A percentile compares a stretch with the other conserved stretches of the same genome.
These are phyloP conservation scores for Lasioglossum zephyrum DNA, from an alignment of 2,888 invertebrate species.

Conservation along the genomic window DNA sequence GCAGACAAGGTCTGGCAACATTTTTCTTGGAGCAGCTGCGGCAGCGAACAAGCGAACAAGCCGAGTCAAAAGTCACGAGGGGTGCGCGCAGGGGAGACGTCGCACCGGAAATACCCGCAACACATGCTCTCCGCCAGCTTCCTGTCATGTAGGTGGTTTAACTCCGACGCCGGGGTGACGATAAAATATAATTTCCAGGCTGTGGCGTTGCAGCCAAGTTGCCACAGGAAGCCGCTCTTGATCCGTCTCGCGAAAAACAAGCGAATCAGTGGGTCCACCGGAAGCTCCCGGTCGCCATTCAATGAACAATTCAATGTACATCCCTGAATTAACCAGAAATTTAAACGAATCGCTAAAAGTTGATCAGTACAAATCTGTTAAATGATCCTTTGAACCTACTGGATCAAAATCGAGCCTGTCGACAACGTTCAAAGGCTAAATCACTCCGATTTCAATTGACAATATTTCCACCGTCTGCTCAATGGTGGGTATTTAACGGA, in stretches of 20 bases:
- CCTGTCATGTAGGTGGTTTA: slow-evolving; percentile 67
- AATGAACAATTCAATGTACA: too few relatives aligned
- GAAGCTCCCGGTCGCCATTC: neutral
- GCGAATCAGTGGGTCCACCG: neutral
- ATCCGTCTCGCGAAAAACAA: slow-evolving; percentile 24
- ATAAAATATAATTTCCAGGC: slow-evolving; percentile 66
- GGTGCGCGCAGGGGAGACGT: slow-evolving; percentile 59
- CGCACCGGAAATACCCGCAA: slow-evolving; percentile 71
- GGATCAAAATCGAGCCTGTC: neutral
- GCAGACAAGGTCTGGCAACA: slow-evolving; percentile 14
- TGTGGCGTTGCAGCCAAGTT: slow-evolving; percentile 31
- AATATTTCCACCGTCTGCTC: neutral
- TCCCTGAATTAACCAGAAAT: neutral
- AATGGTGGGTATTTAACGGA: neutral
- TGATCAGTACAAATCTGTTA: neutral
- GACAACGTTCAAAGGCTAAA: neutral
- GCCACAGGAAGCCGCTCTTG: slow-evolving; percentile 19
- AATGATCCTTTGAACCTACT: neutral
- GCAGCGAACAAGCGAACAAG: slow-evolving; percentile 20
- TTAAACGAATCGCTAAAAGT: neutral
- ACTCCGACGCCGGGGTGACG: slow-evolving; percentile 61
- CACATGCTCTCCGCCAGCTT: slow-evolving; percentile 68
- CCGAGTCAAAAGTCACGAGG: slow-evolving; percentile 62
- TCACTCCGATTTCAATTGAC: neutral
- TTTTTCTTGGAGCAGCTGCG: slow-evolving; percentile 56